A percentile compares a stretch with the other conserved stretches of the same genome.
These are phyloP conservation scores for Drosophila rufa DNA, from an alignment of 1,140 invertebrate species.

Conservation along the genomic window DNA sequence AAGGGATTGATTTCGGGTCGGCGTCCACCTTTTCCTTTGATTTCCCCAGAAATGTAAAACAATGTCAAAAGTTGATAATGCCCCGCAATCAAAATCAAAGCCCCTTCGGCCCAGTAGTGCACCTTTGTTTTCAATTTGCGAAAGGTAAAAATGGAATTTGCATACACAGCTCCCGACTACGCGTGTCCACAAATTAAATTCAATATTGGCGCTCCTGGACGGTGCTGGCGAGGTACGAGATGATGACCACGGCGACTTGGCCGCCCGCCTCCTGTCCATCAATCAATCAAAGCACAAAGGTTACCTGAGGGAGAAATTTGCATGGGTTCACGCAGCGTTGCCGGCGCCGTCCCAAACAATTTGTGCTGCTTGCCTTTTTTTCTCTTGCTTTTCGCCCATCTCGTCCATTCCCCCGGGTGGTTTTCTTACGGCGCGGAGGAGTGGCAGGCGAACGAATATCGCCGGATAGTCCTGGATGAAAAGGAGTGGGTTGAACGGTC, in stretches of 20 bases:
- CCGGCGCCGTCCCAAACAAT: slow-evolving; percentile 71
- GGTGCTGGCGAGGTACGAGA: slow-evolving; percentile 27
- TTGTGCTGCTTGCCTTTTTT: slow-evolving; percentile 52
- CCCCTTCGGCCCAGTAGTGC: slow-evolving; percentile 36
- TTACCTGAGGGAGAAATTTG: slow-evolving; percentile 80
- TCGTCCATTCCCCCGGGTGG: slow-evolving; percentile 17
- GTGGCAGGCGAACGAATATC: background rate
- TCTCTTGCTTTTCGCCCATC: slow-evolving; percentile 18
- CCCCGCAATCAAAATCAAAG: slow-evolving; percentile 60
- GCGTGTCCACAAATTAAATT: slow-evolving; percentile 80
- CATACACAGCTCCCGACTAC: slow-evolving; percentile 57
- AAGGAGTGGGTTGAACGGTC: slow-evolving; percentile 34
- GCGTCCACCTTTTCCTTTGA: slow-evolving; percentile 51
- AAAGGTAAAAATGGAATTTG: slow-evolving; percentile 54
- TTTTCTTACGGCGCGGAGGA: slow-evolving; percentile 38
- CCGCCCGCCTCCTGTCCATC: slow-evolving; percentile 55
- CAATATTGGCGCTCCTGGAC: slow-evolving; percentile 58
- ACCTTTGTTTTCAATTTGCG: slow-evolving; percentile 56
- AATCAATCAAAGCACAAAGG: slow-evolving; percentile 82
- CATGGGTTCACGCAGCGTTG: slow-evolving; percentile 74
- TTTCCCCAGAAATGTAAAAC: slow-evolving; percentile 79
- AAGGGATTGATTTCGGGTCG: slow-evolving; percentile 38
- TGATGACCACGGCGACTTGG: slow-evolving; percentile 50
- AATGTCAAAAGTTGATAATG: slow-evolving; percentile 81
- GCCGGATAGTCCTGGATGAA: slow-evolving; percentile 6